Base-by-base conservation (phyloP, 2,888 invertebrate species). In the Habrosyne pyritoides region DNA sequence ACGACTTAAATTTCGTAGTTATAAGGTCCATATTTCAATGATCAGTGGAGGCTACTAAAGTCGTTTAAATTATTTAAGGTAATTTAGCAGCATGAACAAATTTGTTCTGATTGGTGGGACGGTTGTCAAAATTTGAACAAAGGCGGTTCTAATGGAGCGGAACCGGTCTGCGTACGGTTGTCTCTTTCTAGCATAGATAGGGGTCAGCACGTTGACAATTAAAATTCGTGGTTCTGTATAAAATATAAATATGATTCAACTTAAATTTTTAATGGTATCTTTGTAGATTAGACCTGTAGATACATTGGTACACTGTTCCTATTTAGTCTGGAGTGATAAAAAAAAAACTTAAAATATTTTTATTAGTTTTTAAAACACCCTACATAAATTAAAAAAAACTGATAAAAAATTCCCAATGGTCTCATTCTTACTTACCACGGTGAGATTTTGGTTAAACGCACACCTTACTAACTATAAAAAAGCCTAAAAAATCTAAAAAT, bases 91-190 rank as follows among this genome's bases (percentile, higher is more conserved):
- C 52, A 59, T 57, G 56, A 56, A 67, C 66, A 64, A 66, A 71
- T 69, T 67, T 66, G 61, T 67, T 68, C 75, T 80, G 83, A 87
- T 90, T 89, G 87, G 89, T 63, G 71, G 73, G 67, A 59, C 64
- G 80, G 70, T 79, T 89, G 86, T 87, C 88, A 90, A 89, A 89
- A 81, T 86, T 87, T 77, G 73, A 82, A 84, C 78, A 74, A 72
- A 86, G 87, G 86, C 84, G 84, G 75, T 77, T 77, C 81, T 86
- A 84, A 87, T 85, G 73, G 77, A 81, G 82, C 76, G 83, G 73
- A 86, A 86, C 83, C 56, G 59, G 60, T 1, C 60, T 64, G 59
- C 60, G 53, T 83, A 79, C 69, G 56, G 74, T 74, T 67, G 78
- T 89, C 90, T 84, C 87, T 82, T 69, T 89, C 79, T 56, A 59